Evolutionary conservation across 1,140 invertebrate species (phyloP), one percentile per base, ranked within the genome.

Genomic region (Ips nitidus): DNA sequence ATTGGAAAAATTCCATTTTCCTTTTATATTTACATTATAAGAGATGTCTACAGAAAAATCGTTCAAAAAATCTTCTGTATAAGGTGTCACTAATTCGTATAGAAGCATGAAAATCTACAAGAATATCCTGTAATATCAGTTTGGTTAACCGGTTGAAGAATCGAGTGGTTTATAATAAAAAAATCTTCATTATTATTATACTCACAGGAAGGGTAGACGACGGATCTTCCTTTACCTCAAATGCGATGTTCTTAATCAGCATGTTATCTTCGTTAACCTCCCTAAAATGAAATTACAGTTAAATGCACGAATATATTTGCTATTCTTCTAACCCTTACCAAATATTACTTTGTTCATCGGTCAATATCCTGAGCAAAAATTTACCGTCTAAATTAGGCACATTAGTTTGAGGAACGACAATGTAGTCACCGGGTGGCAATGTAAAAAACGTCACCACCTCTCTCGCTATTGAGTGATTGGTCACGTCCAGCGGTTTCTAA

Each of bases 191-290:
- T 22, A 22, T 22, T 0, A 22, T 22, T 22, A 37, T 56, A 71
- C 69, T 71, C 65, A 73, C 72, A 40, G 41, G 41, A n/a, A 72
- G 45, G 6, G 71, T 58, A 38, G 72, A 71, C 8, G 60, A 45
- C 6, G 66, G 59, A 43, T 87, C 86, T 73, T 87, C 86, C 71
- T 84, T 78, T 75, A 86, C 84, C 74, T 89, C 88, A 3, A 84
- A 74, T 1, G 83, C 83, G 64, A 89, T 84, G 79, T 89, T 89
- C 72, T 86, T 81, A 41, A 89, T 85, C 36, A 90, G 81, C 82
- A 89, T 84, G 76, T 91, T 91, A 79, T 91, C 89, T 77, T 91
- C 89, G 80, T 91, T 91, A 22, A 90, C 88, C 82, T 91, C 89
- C 89, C 88, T 89, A 66, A 69, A 70, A 64, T 47, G 37, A 55